Percentiles rank a stretch among this genome's conserved stretches.
Conservation (phyloP, 1,140 invertebrate species). For the Nasonia vitripennis region DNA sequence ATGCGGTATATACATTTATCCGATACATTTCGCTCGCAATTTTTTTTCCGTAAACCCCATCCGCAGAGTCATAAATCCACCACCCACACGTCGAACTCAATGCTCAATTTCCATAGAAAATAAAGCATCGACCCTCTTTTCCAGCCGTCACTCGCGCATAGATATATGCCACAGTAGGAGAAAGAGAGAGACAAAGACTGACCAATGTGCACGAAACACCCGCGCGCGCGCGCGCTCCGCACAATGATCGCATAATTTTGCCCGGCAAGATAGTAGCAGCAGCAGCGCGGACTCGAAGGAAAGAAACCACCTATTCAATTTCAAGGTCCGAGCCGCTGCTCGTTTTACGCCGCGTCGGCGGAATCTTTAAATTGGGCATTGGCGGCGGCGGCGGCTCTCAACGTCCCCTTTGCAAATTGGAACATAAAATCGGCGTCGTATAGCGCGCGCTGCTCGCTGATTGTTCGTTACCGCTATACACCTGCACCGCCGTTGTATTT, state of each 20-base stretch:
- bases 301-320: slow-evolving; percentile 50
- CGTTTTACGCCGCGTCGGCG: slow-evolving; percentile 51
- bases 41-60: background rate
- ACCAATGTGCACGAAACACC: slow-evolving; percentile 5
- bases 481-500: background rate
- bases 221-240: slow-evolving; percentile 10
- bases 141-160: slow-evolving; percentile 1
- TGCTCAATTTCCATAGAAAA: slow-evolving; percentile 18
- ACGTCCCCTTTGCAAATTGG: slow-evolving; percentile 52
- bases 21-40: no score
- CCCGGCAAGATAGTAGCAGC: background rate
- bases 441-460: slow-evolving; percentile 33
- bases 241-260: slow-evolving; percentile 55
- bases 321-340: slow-evolving; percentile 45
- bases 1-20: background rate
- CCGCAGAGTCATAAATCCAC: background rate
- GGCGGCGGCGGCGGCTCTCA: slow-evolving; percentile 32
- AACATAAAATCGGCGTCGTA: slow-evolving; percentile 51
- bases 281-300: background rate
- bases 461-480: slow-evolving; percentile 39
- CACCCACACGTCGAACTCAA: background rate
- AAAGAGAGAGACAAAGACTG: background rate
- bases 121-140: slow-evolving; percentile 17
- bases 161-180: background rate
- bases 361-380: slow-evolving; percentile 53